Evolutionary conservation across 2,113 vertebrate genomes (phyloP).

Genomic region (Cnemophilus loriae): DNA sequence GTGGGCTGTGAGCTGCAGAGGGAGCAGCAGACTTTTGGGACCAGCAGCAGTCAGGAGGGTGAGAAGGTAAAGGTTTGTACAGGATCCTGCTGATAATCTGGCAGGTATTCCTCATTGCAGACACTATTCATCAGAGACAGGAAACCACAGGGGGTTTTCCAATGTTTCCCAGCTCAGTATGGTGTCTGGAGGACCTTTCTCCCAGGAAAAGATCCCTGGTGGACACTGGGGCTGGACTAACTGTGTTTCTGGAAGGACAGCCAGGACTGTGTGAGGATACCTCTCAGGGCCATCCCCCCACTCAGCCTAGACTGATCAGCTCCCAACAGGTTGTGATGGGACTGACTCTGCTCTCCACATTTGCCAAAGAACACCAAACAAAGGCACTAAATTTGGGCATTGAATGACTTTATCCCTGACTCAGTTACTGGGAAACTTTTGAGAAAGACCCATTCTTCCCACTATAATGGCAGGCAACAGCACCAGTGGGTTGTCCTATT

Average conservation of each 20-base stretch:
- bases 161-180: accelerated
- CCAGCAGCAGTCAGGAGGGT: too few species aligned
- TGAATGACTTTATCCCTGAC: background rate
- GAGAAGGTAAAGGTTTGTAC: background rate
- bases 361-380: background rate
- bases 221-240: background rate
- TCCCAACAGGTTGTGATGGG: background rate
- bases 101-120: background rate
- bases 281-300: background rate
- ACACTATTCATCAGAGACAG: background rate
- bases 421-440: background rate
- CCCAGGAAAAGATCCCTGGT: background rate
- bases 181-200: background rate
- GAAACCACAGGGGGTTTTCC: background rate
- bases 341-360: background rate
- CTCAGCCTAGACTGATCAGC: background rate
- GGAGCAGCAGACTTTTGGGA: background rate
- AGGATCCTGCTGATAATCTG: background rate
- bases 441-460: background rate
- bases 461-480: background rate
- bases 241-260: background rate
- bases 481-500: background rate
- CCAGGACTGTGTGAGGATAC: background rate
- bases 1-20: background rate
- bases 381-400: background rate